Evolutionary conservation across 2,888 invertebrate genomes (phyloP).

Genomic region (Meloe dianella): DNA sequence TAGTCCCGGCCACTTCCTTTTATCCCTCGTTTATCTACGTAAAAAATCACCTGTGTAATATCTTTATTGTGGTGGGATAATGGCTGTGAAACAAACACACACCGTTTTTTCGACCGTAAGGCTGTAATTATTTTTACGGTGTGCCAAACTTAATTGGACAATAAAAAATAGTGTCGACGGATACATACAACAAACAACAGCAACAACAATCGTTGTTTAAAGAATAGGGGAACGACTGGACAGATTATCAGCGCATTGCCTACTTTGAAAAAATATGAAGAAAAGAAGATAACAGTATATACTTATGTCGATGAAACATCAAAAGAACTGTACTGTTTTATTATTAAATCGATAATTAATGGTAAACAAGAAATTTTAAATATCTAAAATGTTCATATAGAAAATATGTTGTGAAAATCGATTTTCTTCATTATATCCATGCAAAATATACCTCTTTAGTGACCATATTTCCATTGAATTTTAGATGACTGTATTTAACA

Average conservation of each 20-base stretch:
- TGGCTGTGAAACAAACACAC: constrained; percentile 4
- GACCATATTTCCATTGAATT: constrained; percentile 1
- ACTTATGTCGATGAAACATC: constrained; percentile 1
- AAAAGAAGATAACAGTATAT: background rate
- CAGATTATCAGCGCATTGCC: constrained; percentile 4
- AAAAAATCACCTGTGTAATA: constrained; percentile 27
- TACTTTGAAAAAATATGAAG: background rate
- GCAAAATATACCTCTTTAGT: background rate
- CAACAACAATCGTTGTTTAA: background rate
- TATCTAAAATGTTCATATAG: background rate
- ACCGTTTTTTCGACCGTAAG: constrained; percentile 10
- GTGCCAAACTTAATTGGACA: constrained; percentile 19
- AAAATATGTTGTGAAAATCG: background rate
- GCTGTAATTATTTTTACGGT: constrained; percentile 26
- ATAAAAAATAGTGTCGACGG: constrained; percentile 17
- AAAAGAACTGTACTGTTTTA: background rate
- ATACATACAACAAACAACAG: constrained; percentile 1
- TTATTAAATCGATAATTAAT: constrained; percentile 11
- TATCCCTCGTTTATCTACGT: constrained; percentile 24
- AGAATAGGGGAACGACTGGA: background rate
- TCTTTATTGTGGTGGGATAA: constrained; percentile 27
- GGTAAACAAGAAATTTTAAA: background rate
- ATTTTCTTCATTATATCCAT: background rate
- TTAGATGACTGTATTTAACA: background rate
- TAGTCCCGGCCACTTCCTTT: constrained; percentile 25